These are phyloP conservation scores for Corydoras sp. DNA, from an alignment of 2,113 vertebrate species.

Conservation along the genomic window DNA sequence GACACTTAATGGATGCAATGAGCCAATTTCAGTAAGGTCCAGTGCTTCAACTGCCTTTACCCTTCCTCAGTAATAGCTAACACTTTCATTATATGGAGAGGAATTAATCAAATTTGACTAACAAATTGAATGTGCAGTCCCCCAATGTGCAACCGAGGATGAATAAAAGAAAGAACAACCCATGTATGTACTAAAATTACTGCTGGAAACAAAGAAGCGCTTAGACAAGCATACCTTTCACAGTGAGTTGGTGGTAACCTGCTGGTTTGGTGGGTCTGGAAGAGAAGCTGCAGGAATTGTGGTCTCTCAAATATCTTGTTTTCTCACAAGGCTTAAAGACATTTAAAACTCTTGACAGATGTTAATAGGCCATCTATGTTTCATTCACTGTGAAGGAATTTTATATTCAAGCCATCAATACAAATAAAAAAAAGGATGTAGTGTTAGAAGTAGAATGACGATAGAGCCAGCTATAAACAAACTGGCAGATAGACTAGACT, in stretches of 20 bases:
- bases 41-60: conserved; percentile 18
- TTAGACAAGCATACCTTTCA: neutral
- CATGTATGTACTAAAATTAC: neutral
- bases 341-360: no score
- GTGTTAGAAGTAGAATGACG: no score
- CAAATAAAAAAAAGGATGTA: no score
- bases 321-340: no score
- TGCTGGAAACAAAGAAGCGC: conserved; percentile 5
- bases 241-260: neutral
- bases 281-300: neutral
- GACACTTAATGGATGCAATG: conserved; percentile 13
- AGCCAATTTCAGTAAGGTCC: conserved; percentile 17
- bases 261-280: neutral
- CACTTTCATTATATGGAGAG: conserved; percentile 29
- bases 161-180: conserved; percentile 19
- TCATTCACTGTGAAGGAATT: no score
- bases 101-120: conserved; percentile 30
- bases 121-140: conserved; percentile 28
- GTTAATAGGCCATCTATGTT: no score
- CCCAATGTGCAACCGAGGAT: conserved; percentile 16
- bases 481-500: no score
- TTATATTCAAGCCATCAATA: no score
- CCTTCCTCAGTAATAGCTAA: conserved; percentile 5
- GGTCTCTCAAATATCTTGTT: no score
- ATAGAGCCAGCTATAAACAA: no score